phyloP scores from a whole-genome alignment of 1,140 invertebrate species.

The Copidosoma floridanum region DNA sequence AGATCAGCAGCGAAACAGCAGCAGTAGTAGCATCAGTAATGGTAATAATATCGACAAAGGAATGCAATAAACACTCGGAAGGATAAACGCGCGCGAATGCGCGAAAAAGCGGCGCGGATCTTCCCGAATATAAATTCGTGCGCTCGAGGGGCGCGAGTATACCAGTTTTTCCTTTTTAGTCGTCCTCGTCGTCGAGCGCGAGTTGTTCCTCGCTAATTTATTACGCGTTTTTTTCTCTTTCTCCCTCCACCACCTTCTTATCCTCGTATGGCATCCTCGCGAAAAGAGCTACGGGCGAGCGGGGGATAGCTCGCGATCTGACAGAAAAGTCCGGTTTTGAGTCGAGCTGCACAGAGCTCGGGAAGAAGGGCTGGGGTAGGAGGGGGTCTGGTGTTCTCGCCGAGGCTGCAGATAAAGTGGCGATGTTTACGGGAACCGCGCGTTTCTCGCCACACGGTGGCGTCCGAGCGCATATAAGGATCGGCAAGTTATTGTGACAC shows the following conservation, averaged over 20 bases:
- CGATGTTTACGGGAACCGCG: constrained; percentile 43
- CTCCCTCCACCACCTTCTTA: not conserved
- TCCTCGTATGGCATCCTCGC: no score
- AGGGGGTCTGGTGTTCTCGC: not conserved
- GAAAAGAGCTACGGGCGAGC: not conserved
- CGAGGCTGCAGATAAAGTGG: constrained; percentile 42
- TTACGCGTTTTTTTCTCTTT: not conserved
- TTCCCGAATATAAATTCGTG: constrained; percentile 28
- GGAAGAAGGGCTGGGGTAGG: constrained; percentile 8
- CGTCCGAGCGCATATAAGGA: constrained; percentile 37
- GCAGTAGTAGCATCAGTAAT: not conserved
- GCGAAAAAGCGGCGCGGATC: constrained; percentile 12
- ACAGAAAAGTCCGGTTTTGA: constrained; percentile 19
- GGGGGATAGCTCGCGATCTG: constrained; percentile 20
- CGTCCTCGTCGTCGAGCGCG: no score
- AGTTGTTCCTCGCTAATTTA: not conserved
- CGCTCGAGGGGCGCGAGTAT: constrained; percentile 9
- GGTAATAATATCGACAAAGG: no score
- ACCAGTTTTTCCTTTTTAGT: constrained; percentile 27
- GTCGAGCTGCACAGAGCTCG: not conserved
- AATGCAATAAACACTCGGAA: constrained; percentile 19
- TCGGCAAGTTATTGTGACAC: constrained; percentile 39
- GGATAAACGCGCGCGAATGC: not conserved
- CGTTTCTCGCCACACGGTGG: constrained; percentile 29
- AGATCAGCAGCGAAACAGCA: not conserved